These are phyloP conservation scores for Perca flavescens DNA, from an alignment of 2,113 vertebrate genomes.

Conservation along the genomic window DNA sequence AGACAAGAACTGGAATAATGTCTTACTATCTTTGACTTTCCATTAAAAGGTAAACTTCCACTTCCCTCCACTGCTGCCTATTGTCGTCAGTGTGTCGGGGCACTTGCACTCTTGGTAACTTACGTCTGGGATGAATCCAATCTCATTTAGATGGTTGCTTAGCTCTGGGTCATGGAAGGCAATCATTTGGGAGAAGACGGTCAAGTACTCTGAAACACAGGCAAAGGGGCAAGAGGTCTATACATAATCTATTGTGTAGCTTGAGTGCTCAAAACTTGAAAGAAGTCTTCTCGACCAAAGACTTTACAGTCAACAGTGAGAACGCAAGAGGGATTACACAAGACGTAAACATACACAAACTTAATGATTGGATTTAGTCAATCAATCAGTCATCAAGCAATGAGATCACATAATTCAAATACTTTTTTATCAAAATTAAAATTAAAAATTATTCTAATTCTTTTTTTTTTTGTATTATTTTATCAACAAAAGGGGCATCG, in stretches of 20 bases:
- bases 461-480: too few relatives aligned
- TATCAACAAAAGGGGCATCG: slow-evolving; percentile 23
- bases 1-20: slow-evolving; percentile 27
- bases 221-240: slow-evolving; percentile 2
- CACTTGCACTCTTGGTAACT: slow-evolving; percentile 78
- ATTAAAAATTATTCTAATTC: too few relatives aligned
- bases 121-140: slow-evolving; percentile 99
- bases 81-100: slow-evolving; percentile 7
- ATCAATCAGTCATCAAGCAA: neutral
- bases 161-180: slow-evolving; percentile 98
- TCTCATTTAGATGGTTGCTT: slow-evolving; percentile 98
- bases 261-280: neutral
- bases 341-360: neutral
- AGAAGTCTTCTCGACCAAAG: neutral
- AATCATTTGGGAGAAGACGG: slow-evolving; percentile 99
- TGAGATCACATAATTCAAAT: neutral
- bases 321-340: neutral
- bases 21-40: slow-evolving; percentile 28
- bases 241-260: neutral
- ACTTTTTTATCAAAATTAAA: too few relatives aligned
- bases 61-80: slow-evolving; percentile 8
- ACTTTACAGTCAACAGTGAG: slow-evolving; percentile 7
- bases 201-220: slow-evolving; percentile 92
- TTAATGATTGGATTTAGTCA: neutral
- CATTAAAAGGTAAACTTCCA: slow-evolving; percentile 40